A percentile compares a stretch with the other conserved stretches of the same genome.
Evolutionary conservation across 92 coral and sea anemone species (phyloP).

Genomic region (Epizoanthus fatuus): DNA sequence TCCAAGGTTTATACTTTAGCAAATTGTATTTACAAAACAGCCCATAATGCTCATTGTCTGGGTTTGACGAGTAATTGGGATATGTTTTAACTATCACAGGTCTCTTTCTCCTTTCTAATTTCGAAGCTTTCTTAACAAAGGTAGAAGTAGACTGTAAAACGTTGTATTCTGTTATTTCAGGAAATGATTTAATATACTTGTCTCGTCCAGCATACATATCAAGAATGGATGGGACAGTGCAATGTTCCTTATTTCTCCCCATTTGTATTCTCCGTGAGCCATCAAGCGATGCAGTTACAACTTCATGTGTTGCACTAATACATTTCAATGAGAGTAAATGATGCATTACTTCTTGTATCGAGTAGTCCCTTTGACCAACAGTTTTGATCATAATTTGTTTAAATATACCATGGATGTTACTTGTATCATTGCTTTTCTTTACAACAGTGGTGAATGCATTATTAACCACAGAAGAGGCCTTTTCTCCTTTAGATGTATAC

Average conservation of each 20-base stretch:
- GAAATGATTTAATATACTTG: constrained; percentile 46
- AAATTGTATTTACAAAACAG: constrained; percentile 49
- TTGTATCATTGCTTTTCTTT: constrained; percentile 35
- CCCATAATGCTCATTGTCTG: constrained; percentile 54
- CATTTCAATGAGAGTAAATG: constrained; percentile 69
- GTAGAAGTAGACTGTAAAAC: constrained; percentile 49
- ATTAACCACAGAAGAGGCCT: constrained; percentile 62
- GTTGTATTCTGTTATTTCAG: constrained; percentile 55
- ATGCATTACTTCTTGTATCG: constrained; percentile 81
- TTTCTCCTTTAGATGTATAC: constrained; percentile 71
- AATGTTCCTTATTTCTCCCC: constrained; percentile 25
- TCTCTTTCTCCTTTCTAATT: constrained; percentile 26
- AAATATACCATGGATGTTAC: constrained; percentile 54
- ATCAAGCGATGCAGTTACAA: constrained; percentile 55
- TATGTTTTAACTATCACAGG: constrained; percentile 62
- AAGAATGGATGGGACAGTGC: constrained; percentile 59
- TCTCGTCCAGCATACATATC: constrained; percentile 66
- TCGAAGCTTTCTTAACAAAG: constrained; percentile 33
- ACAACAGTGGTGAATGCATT: constrained; percentile 73
- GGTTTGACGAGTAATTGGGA: constrained; percentile 61
- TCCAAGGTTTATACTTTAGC: constrained; percentile 57
- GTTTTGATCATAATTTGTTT: constrained; percentile 71
- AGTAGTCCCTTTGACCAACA: constrained; percentile 76
- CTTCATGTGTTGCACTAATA: constrained; percentile 64
- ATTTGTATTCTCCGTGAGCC: constrained; percentile 65